Conservation (phyloP, 2,113 vertebrate genomes). For the Parotia lawesii region DNA sequence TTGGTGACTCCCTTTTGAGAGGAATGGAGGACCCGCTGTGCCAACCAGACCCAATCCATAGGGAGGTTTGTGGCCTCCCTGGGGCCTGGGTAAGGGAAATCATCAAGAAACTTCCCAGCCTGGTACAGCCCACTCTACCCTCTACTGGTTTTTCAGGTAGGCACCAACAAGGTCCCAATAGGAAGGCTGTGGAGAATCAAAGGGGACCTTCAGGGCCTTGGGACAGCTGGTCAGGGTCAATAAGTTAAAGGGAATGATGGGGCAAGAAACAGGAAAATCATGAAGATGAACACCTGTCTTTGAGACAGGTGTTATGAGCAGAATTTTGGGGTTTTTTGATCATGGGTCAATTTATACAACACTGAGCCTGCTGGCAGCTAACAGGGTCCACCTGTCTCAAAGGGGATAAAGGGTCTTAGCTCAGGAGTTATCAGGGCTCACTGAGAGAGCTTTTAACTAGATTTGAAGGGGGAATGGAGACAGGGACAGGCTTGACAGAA, state of each 20-base stretch:
- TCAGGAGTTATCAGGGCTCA: neutral
- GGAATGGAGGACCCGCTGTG: neutral
- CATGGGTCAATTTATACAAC: neutral
- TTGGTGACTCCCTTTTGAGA: neutral
- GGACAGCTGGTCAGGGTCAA: neutral
- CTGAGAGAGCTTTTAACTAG: neutral
- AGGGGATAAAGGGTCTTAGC: neutral
- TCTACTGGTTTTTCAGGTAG: neutral
- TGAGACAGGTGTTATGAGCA: neutral
- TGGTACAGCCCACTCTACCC: neutral
- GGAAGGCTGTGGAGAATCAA: neutral
- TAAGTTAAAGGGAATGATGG: neutral
- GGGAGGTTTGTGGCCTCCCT: neutral
- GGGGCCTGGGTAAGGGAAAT: neutral
- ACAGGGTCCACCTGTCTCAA: neutral
- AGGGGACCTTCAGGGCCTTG: neutral
- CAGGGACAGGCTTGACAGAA: neutral
- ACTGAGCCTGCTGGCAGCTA: neutral
- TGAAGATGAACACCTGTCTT: neutral
- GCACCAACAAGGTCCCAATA: fast-evolving
- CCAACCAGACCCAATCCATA: neutral
- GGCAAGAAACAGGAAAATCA: neutral
- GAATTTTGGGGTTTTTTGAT: neutral
- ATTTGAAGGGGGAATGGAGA: neutral
- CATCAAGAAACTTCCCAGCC: neutral